These are phyloP conservation scores for Myotis daubentonii DNA, from an alignment of 2,797 vertebrate species.

Conservation along the genomic window DNA sequence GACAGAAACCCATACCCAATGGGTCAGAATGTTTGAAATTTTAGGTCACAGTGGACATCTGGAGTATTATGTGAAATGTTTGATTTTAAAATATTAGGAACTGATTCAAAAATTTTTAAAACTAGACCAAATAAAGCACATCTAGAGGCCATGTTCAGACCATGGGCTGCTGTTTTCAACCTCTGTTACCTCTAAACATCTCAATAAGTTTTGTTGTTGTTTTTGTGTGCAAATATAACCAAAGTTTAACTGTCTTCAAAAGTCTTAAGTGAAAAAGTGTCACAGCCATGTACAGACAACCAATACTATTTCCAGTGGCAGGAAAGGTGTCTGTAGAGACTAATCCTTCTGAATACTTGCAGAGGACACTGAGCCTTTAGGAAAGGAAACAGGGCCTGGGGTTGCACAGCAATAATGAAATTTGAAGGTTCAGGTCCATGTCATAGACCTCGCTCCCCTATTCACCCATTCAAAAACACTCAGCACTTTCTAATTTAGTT, in stretches of 20 bases:
- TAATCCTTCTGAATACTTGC: neutral
- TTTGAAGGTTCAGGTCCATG: neutral
- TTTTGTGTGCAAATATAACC: neutral
- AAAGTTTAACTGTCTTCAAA: conserved; percentile 30
- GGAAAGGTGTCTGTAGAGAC: neutral
- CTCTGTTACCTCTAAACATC: too few relatives aligned
- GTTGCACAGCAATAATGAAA: neutral
- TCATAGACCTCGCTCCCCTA: neutral
- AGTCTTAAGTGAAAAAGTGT: neutral
- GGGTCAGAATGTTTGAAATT: too few relatives aligned
- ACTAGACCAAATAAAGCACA: neutral
- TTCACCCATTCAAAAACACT: neutral
- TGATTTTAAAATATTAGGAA: too few relatives aligned
- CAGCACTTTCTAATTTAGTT: neutral
- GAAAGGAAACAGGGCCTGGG: neutral
- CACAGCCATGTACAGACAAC: neutral
- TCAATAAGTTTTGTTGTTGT: too few relatives aligned
- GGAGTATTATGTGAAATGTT: too few relatives aligned
- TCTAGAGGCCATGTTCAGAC: too few relatives aligned
- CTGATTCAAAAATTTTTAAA: neutral
- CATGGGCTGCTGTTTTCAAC: too few relatives aligned
- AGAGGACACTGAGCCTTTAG: neutral
- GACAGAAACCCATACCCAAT: too few relatives aligned
- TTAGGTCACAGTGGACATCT: neutral
- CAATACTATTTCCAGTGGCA: neutral